Percentiles rank a stretch among this genome's conserved stretches.
phyloP scores from a whole-genome alignment of 2,113 vertebrate species.

The Engraulis encrasicolus region DNA sequence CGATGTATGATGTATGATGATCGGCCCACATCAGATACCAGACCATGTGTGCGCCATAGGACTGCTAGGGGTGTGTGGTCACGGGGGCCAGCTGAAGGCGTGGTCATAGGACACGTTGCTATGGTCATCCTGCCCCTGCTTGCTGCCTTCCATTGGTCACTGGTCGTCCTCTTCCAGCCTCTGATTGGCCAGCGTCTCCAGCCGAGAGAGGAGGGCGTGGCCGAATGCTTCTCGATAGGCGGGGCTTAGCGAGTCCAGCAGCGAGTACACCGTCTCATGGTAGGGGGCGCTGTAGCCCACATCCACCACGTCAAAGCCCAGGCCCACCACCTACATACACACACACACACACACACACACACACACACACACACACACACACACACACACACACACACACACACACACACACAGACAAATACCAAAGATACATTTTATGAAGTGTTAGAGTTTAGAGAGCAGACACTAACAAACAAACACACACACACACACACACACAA shows the following conservation, averaged over 20 bases:
- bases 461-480: too few relatives aligned
- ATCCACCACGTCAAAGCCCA: conserved; percentile 88
- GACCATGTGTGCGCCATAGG: too few relatives aligned
- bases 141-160: too few relatives aligned
- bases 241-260: conserved; percentile 93
- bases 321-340: conserved; percentile 85
- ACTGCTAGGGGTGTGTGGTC: too few relatives aligned
- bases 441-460: too few relatives aligned
- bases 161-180: conserved; percentile 85
- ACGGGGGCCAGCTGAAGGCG: too few relatives aligned
- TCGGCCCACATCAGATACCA: too few relatives aligned
- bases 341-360: background rate
- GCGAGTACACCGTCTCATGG: conserved; percentile 95
- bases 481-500: too few relatives aligned
- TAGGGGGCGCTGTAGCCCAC: conserved; percentile 84
- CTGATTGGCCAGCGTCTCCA: conserved; percentile 92
- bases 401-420: background rate
- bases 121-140: too few relatives aligned
- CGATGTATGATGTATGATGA: too few relatives aligned
- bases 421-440: background rate
- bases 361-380: background rate
- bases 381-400: background rate
- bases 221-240: conserved; percentile 96
- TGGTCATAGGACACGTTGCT: too few relatives aligned
- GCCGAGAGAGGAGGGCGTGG: conserved; percentile 90